Evolutionary conservation across 2,113 vertebrate species (phyloP).

Genomic region (Colossoma macropomum): DNA sequence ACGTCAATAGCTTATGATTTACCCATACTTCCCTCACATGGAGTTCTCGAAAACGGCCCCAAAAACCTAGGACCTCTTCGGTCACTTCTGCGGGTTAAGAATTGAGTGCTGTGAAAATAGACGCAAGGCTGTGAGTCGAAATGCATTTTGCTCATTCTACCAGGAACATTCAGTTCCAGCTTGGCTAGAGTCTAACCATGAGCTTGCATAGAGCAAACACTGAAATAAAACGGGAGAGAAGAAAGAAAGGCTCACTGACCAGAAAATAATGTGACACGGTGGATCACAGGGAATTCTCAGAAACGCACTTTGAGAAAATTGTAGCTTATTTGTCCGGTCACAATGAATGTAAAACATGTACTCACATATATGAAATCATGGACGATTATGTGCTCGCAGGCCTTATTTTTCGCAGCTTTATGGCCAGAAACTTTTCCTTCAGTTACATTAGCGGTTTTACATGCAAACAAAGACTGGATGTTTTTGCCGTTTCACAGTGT

Average conservation of each 20-base stretch:
- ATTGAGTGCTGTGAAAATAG: not conserved
- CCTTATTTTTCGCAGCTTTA: not conserved
- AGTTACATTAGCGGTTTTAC: not conserved
- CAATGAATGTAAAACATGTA: not conserved
- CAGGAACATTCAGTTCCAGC: slow-evolving; percentile 22
- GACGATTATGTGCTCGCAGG: not conserved
- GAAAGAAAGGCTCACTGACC: not conserved
- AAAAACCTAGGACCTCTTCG: not conserved
- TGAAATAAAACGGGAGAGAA: slow-evolving; percentile 9
- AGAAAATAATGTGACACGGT: not conserved
- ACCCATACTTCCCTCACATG: not conserved
- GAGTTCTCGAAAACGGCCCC: not conserved
- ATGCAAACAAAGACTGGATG: not conserved
- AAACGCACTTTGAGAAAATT: not conserved
- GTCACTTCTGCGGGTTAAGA: not conserved
- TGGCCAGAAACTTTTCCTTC: not conserved
- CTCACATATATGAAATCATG: not conserved
- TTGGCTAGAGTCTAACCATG: slow-evolving; percentile 7
- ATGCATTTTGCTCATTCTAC: slow-evolving; percentile 27
- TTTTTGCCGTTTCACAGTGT: not conserved
- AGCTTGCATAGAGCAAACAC: not conserved
- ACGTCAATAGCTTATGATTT: not conserved
- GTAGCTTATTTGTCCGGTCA: not conserved
- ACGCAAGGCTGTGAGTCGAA: slow-evolving; percentile 31
- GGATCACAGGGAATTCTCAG: not conserved